phyloP scores from a whole-genome alignment of 2,888 invertebrate species.

The Chaitophorus viminalis region DNA sequence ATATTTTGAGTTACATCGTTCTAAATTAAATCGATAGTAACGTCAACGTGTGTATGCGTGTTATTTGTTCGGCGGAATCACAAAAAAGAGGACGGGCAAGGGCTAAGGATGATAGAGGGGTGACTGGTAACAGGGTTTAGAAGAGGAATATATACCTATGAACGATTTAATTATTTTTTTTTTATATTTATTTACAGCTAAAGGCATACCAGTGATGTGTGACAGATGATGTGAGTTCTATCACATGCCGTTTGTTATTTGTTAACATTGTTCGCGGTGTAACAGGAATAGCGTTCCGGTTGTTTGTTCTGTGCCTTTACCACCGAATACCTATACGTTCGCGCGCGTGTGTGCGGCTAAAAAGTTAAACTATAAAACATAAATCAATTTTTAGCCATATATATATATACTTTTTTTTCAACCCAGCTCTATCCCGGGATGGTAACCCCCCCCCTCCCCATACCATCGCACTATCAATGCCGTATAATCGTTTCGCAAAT shows the following conservation, averaged over 20 bases:
- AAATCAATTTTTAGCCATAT: conserved; percentile 40
- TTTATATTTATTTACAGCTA: conserved; percentile 9
- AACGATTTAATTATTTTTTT: background rate
- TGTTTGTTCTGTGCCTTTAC: background rate
- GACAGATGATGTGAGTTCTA: conserved; percentile 20
- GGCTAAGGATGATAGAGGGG: background rate
- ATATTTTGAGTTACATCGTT: background rate
- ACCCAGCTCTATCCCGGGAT: background rate
- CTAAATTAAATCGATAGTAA: background rate
- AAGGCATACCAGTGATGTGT: background rate
- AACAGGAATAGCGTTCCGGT: conserved; percentile 9
- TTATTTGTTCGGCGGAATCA: background rate
- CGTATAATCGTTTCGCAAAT: conserved; percentile 42
- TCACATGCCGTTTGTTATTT: background rate
- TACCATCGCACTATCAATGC: background rate
- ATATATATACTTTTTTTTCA: background rate
- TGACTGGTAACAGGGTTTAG: no score
- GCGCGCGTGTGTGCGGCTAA: background rate
- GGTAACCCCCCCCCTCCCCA: background rate
- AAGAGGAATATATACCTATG: background rate
- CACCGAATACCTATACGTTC: background rate
- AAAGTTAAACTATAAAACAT: background rate
- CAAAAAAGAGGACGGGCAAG: background rate
- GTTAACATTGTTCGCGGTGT: conserved; percentile 5
- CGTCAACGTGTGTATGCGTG: background rate